These are phyloP conservation scores for Homalodisca vitripennis DNA, from an alignment of 1,140 invertebrate genomes.

Conservation along the genomic window DNA sequence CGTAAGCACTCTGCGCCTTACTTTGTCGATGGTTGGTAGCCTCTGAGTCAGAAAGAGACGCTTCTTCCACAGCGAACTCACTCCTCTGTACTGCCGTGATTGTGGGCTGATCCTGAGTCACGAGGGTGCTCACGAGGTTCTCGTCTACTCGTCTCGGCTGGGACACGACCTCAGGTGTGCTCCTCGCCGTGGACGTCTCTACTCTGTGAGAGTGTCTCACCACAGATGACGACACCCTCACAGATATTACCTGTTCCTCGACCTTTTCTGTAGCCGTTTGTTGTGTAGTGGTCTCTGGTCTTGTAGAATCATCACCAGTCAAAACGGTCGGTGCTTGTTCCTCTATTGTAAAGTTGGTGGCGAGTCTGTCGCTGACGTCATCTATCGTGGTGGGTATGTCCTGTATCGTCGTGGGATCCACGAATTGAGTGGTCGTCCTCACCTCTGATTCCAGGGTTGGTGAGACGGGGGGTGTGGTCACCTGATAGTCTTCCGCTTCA, in stretches of 20 bases:
- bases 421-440: conserved; percentile 26
- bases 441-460: conserved; percentile 43
- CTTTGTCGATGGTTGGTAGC: neutral
- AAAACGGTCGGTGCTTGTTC: neutral
- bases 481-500: neutral
- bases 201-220: conserved; percentile 37
- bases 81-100: conserved; percentile 54
- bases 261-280: conserved; percentile 28
- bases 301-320: neutral
- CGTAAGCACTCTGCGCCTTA: neutral
- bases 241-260: conserved; percentile 43
- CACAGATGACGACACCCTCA: conserved; percentile 48
- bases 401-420: conserved; percentile 23
- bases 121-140: conserved; percentile 38
- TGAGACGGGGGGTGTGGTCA: conserved; percentile 45
- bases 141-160: conserved; percentile 1
- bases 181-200: conserved; percentile 8
- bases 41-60: conserved; percentile 42
- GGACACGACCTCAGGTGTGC: neutral
- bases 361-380: conserved; percentile 5
- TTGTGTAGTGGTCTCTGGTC: conserved; percentile 16
- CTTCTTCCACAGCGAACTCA: conserved; percentile 57
- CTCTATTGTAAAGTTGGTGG: neutral
- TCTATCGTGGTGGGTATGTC: conserved; percentile 18
- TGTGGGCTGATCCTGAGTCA: conserved; percentile 52